Percentiles rank a stretch among this genome's conserved stretches.
Conservation (phyloP, 2,888 invertebrate genomes). For the Gymnocheta viridis region DNA sequence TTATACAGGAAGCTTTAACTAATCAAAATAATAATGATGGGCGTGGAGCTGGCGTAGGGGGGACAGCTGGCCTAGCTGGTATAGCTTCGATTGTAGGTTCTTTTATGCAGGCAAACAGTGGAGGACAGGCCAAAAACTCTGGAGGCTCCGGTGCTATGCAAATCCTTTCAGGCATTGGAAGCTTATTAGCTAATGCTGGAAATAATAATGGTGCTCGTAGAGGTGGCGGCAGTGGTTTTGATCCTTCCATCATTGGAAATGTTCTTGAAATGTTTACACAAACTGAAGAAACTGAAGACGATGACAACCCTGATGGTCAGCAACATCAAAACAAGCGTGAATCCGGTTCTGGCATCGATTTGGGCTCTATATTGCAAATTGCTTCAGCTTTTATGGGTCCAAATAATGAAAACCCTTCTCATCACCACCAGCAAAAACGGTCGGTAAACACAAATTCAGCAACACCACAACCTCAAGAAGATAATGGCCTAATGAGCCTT, state of each 20-base stretch:
- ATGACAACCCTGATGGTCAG: slow-evolving; percentile 39
- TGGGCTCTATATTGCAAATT: slow-evolving; percentile 83
- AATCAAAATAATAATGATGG: slow-evolving; percentile 79
- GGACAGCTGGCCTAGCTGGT: slow-evolving; percentile 82
- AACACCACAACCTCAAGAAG: slow-evolving; percentile 71
- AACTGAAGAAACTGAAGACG: slow-evolving; percentile 71
- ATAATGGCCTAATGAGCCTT: slow-evolving; percentile 82
- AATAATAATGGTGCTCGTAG: slow-evolving; percentile 75
- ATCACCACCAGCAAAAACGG: slow-evolving; percentile 73
- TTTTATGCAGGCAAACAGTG: slow-evolving; percentile 87
- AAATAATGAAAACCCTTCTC: slow-evolving; percentile 74
- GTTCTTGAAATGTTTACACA: slow-evolving; percentile 84
- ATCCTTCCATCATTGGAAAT: slow-evolving; percentile 84
- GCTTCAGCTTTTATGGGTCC: slow-evolving; percentile 84
- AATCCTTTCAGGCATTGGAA: slow-evolving; percentile 81
- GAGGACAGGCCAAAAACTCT: slow-evolving; percentile 76
- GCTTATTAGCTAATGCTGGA: slow-evolving; percentile 78
- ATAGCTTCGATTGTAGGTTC: slow-evolving; percentile 86
- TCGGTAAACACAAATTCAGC: slow-evolving; percentile 67
- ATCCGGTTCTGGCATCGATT: slow-evolving; percentile 82
- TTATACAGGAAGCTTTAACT: slow-evolving; percentile 85
- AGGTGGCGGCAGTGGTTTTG: slow-evolving; percentile 83
- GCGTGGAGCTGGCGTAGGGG: slow-evolving; percentile 82
- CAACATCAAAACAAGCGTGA: slow-evolving; percentile 70
- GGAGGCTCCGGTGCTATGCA: slow-evolving; percentile 79